These are phyloP conservation scores for Antennarius striatus DNA, from an alignment of 2,113 vertebrate species.

Conservation along the genomic window DNA sequence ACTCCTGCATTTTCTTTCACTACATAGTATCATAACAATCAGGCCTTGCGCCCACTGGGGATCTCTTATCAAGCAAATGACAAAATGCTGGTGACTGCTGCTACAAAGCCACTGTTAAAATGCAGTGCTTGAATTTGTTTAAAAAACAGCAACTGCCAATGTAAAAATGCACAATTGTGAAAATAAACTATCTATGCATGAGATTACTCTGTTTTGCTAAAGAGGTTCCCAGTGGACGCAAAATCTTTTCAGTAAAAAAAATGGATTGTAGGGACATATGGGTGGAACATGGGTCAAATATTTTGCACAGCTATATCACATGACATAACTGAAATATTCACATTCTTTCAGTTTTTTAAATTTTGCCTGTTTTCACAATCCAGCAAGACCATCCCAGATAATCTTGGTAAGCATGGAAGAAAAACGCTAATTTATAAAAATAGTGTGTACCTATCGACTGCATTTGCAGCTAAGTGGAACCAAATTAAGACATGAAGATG, in stretches of 20 bases:
- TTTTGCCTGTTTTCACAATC: slow-evolving; percentile 8
- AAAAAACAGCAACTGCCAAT: not conserved
- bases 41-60: slow-evolving; percentile 52
- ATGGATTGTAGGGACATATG: not conserved
- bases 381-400: slow-evolving; percentile 35
- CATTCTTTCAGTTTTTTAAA: not conserved
- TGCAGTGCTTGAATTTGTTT: not conserved
- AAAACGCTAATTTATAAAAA: not conserved
- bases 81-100: not conserved
- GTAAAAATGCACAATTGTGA: not conserved
- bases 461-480: not conserved
- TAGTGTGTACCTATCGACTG: not conserved
- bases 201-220: not conserved
- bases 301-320: not conserved
- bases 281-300: slow-evolving; percentile 3
- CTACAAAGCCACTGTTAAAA: not conserved
- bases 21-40: slow-evolving; percentile 4
- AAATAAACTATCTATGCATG: not conserved
- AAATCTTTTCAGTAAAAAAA: slow-evolving; percentile 25
- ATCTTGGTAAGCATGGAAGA: slow-evolving; percentile 4
- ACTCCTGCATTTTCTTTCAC: slow-evolving; percentile 9
- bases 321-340: slow-evolving; percentile 4
- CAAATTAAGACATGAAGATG: not conserved
- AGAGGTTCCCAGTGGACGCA: slow-evolving; percentile 59
- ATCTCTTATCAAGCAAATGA: slow-evolving; percentile 22